phyloP scores from a whole-genome alignment of 1,140 invertebrate genomes.

The Physella acuta region DNA sequence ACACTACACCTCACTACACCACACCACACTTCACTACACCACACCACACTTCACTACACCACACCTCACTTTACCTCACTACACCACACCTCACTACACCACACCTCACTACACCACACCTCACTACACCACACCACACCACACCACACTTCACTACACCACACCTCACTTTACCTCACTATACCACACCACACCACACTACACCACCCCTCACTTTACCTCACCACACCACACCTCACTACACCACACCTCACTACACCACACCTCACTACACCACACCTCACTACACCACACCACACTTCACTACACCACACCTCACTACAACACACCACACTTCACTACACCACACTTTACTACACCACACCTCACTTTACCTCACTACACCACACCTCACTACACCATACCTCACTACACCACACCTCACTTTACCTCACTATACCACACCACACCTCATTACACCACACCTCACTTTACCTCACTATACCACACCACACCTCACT shows the following conservation, averaged over 20 bases:
- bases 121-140: conserved; percentile 24
- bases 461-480: background rate
- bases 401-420: conserved; percentile 7
- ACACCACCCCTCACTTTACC: conserved; percentile 25
- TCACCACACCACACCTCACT: conserved; percentile 29
- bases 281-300: no score
- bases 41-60: conserved; percentile 17
- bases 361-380: background rate
- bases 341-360: conserved; percentile 25
- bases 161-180: conserved; percentile 11
- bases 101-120: conserved; percentile 27
- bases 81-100: conserved; percentile 12
- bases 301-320: conserved; percentile 30
- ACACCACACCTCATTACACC: conserved; percentile 1
- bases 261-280: conserved; percentile 16
- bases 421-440: background rate
- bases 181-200: conserved; percentile 16
- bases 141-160: conserved; percentile 26
- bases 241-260: conserved; percentile 27
- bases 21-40: conserved; percentile 26
- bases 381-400: background rate
- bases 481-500: conserved; percentile 2
- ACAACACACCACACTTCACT: conserved; percentile 25
- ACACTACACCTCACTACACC: conserved; percentile 26
- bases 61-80: conserved; percentile 24